phyloP scores from a whole-genome alignment of 23 tunicate species.

The Ascidia mentula region DNA sequence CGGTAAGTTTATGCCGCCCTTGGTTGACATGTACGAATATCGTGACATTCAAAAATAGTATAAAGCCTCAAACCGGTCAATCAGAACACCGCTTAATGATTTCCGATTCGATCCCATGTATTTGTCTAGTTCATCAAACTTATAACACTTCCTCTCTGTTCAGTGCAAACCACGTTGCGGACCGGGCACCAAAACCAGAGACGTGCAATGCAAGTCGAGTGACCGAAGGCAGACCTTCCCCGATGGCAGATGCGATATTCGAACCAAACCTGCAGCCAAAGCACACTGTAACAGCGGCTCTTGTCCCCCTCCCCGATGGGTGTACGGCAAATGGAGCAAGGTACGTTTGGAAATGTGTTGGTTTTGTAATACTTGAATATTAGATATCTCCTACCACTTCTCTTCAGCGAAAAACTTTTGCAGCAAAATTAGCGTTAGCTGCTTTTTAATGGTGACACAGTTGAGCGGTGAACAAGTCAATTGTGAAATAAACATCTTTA shows the following conservation, averaged over 20 bases:
- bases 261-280: slow-evolving; percentile 59
- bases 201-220: slow-evolving; percentile 70
- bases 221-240: slow-evolving; percentile 39
- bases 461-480: too few species aligned
- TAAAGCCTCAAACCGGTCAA: too few species aligned
- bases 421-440: too few species aligned
- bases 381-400: too few species aligned
- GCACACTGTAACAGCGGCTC: slow-evolving; percentile 65
- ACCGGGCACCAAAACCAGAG: slow-evolving; percentile 71
- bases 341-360: too few species aligned
- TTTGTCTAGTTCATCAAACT: not conserved
- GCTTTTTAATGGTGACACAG: too few species aligned
- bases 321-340: slow-evolving; percentile 54
- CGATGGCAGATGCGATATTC: slow-evolving; percentile 53
- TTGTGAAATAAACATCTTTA: too few species aligned
- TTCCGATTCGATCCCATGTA: not conserved
- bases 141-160: slow-evolving; percentile 11
- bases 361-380: too few species aligned
- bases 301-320: slow-evolving; percentile 89
- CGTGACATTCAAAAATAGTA: too few species aligned
- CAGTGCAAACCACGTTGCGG: slow-evolving; percentile 93
- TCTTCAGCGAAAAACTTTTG: too few species aligned
- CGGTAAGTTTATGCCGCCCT: slow-evolving; percentile 51
- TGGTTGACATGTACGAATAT: not conserved
- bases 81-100: too few species aligned